These are phyloP conservation scores for Amphiprion clarkii DNA, from an alignment of 2,797 vertebrate genomes.

Conservation along the genomic window DNA sequence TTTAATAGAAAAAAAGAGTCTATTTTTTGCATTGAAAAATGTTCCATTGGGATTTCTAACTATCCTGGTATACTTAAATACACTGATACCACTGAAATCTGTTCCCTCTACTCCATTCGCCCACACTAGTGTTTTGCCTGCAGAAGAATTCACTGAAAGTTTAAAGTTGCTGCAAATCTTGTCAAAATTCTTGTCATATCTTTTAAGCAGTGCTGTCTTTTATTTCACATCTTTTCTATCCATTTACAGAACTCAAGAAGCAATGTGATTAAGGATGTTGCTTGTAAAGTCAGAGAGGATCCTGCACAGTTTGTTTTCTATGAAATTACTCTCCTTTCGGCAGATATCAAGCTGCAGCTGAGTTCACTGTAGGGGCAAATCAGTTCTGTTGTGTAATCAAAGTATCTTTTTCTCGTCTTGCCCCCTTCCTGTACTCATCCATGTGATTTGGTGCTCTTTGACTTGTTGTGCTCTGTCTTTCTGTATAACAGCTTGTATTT, in stretches of 20 bases:
- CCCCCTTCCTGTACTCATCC: background rate
- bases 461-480: constrained; percentile 21
- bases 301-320: constrained; percentile 7
- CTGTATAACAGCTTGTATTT: constrained; percentile 5
- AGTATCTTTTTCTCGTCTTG: background rate
- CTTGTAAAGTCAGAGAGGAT: background rate
- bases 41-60: no score
- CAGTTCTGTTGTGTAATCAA: background rate
- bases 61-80: no score
- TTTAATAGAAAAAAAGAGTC: no score
- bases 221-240: background rate
- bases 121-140: constrained; percentile 16
- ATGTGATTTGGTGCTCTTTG: constrained; percentile 11
- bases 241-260: background rate
- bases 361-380: background rate
- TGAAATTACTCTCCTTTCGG: background rate
- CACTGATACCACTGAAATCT: no score
- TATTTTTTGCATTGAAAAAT: no score
- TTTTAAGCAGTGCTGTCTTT: background rate
- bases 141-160: background rate
- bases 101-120: constrained; percentile 2
- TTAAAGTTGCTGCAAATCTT: constrained; percentile 5
- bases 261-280: background rate
- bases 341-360: constrained; percentile 2
- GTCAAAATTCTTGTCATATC: background rate